Conservation (phyloP, 2,888 invertebrate genomes). For the Apocheima hispidaria region DNA sequence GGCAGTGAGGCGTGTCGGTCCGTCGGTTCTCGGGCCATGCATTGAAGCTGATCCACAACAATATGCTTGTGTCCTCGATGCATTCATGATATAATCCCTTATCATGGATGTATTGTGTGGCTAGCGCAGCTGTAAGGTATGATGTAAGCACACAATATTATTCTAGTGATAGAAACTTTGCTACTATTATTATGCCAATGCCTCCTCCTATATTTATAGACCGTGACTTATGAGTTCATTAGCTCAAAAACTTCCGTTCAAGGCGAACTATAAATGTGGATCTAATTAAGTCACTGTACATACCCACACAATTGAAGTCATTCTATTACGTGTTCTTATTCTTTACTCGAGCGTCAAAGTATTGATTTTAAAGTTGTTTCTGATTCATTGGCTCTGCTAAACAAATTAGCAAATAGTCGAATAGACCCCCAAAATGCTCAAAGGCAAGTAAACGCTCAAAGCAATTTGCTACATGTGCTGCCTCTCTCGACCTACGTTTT, state of each 20-base stretch:
- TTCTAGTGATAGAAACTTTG: neutral
- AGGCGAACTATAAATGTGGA: constrained; percentile 8
- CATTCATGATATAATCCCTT: constrained; percentile 65
- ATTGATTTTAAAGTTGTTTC: neutral
- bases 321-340: constrained; percentile 15
- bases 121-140: neutral
- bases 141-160: neutral
- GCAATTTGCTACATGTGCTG: constrained; percentile 10
- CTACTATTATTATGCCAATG: neutral
- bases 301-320: constrained; percentile 16
- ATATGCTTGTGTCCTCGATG: constrained; percentile 57
- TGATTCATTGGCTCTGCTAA: constrained; percentile 24
- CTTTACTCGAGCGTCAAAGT: constrained; percentile 5
- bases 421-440: constrained; percentile 25
- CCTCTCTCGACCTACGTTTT: neutral
- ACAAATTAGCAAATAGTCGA: constrained; percentile 35
- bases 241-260: constrained; percentile 22
- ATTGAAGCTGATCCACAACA: constrained; percentile 8
- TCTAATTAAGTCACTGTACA: constrained; percentile 11
- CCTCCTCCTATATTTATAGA: constrained; percentile 11
- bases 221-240: constrained; percentile 6
- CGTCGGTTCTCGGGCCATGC: constrained; percentile 20
- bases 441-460: constrained; percentile 27
- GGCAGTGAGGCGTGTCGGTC: constrained; percentile 1
- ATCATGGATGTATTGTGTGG: constrained; percentile 36